Conservation (phyloP, 1,140 invertebrate species). For the Sogatella furcifera region DNA sequence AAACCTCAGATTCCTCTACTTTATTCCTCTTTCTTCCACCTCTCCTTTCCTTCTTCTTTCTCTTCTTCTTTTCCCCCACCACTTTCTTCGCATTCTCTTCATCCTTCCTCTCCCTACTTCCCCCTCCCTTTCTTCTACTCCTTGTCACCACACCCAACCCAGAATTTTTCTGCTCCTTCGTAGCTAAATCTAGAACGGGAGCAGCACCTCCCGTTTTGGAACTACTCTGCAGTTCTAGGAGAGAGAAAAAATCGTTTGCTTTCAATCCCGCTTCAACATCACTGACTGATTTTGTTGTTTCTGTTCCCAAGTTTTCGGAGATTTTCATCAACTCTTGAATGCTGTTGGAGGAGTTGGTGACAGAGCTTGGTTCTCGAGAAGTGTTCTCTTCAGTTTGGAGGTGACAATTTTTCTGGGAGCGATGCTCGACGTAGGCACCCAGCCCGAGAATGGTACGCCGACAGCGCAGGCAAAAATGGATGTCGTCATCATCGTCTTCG, state of each 20-base stretch:
- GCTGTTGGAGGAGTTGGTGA: neutral
- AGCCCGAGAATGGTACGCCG: slow-evolving; percentile 66
- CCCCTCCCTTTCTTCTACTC: too few species aligned
- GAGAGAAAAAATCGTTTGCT: slow-evolving; percentile 75
- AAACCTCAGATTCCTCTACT: too few species aligned
- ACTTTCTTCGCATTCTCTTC: too few species aligned
- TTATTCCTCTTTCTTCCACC: too few species aligned
- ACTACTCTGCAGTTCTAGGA: slow-evolving; percentile 70
- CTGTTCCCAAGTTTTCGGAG: neutral
- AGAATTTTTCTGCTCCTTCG: too few species aligned
- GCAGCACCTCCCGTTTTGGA: slow-evolving; percentile 32
- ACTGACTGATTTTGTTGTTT: neutral
- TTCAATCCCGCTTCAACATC: slow-evolving; percentile 42
- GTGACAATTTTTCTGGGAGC: slow-evolving; percentile 47
- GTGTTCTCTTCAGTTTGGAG: neutral
- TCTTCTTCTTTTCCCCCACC: too few species aligned
- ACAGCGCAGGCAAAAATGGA: slow-evolving; percentile 77
- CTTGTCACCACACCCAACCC: too few species aligned
- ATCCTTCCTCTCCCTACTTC: too few species aligned
- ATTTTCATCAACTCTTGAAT: neutral
- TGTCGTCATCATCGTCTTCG: slow-evolving; percentile 54
- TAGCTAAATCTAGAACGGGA: too few species aligned
- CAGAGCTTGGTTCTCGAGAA: neutral
- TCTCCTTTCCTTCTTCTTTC: too few species aligned
- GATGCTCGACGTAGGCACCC: slow-evolving; percentile 69